phyloP scores from a whole-genome alignment of 2,113 vertebrate genomes.

The Gnathonemus longibarbis region DNA sequence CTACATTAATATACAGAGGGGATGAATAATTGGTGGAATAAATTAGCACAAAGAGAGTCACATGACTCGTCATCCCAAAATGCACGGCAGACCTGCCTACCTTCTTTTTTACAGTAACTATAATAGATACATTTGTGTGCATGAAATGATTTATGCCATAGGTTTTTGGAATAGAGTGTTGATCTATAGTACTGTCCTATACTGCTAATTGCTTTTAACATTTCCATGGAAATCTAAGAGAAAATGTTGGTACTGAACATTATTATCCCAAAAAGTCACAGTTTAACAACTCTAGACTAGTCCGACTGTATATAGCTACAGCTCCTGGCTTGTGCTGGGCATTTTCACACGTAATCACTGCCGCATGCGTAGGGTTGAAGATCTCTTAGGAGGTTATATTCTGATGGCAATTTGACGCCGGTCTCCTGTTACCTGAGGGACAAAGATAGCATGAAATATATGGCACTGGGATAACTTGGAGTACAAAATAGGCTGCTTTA shows the following conservation, averaged over 20 bases:
- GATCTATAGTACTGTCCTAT: not conserved
- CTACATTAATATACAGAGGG: not conserved
- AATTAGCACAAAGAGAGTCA: not conserved
- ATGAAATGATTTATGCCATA: not conserved
- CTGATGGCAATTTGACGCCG: constrained; percentile 14
- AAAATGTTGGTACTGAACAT: not conserved
- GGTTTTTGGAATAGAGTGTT: not conserved
- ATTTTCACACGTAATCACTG: not conserved
- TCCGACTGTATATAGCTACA: not conserved
- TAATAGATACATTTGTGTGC: not conserved
- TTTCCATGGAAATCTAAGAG: not conserved
- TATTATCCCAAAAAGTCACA: not conserved
- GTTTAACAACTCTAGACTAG: not conserved
- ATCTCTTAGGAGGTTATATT: constrained; percentile 13
- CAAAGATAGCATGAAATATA: not conserved
- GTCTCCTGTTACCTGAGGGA: constrained; percentile 49
- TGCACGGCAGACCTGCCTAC: not conserved
- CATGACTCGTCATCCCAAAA: not conserved
- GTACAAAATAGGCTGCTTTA: not conserved
- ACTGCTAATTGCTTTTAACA: not conserved
- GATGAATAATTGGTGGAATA: not conserved
- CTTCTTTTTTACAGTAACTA: not conserved
- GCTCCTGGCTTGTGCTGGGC: not conserved
- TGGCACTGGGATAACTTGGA: not conserved
- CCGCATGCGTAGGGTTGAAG: not conserved